Conservation (phyloP, 92 coral and sea anemone species). For the Desmophyllum pertusum region DNA sequence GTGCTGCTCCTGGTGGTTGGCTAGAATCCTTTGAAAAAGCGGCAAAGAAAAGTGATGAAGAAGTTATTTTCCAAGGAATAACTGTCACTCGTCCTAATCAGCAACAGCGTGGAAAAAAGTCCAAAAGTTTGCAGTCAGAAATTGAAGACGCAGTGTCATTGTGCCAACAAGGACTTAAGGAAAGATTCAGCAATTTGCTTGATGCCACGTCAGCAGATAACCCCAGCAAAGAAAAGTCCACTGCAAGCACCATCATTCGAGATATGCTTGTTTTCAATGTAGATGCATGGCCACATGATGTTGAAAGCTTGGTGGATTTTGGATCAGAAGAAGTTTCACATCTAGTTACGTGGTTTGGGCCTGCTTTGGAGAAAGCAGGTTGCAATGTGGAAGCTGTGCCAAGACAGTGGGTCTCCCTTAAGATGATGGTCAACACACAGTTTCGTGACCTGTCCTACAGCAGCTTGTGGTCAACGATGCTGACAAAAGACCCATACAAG, state of each 20-base stretch:
- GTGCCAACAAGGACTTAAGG: constrained; percentile 43
- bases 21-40: constrained; percentile 16
- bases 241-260: constrained; percentile 31
- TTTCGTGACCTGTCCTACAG: constrained; percentile 54
- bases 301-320: constrained; percentile 42
- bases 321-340: constrained; percentile 40
- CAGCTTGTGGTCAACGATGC: constrained; percentile 44
- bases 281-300: constrained; percentile 39
- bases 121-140: constrained; percentile 22
- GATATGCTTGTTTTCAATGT: constrained; percentile 55
- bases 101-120: neutral
- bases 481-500: constrained; percentile 53
- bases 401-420: constrained; percentile 35
- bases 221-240: constrained; percentile 43
- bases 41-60: too few species aligned
- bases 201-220: constrained; percentile 22
- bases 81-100: constrained; percentile 14
- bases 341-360: constrained; percentile 40
- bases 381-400: constrained; percentile 34
- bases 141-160: constrained; percentile 40
- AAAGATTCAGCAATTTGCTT: constrained; percentile 39
- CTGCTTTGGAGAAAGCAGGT: neutral
- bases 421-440: constrained; percentile 31
- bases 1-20: constrained; percentile 39
- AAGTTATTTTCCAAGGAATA: too few species aligned